Conservation (phyloP, 2,797 vertebrate species). For the Eulemur mongoz region DNA sequence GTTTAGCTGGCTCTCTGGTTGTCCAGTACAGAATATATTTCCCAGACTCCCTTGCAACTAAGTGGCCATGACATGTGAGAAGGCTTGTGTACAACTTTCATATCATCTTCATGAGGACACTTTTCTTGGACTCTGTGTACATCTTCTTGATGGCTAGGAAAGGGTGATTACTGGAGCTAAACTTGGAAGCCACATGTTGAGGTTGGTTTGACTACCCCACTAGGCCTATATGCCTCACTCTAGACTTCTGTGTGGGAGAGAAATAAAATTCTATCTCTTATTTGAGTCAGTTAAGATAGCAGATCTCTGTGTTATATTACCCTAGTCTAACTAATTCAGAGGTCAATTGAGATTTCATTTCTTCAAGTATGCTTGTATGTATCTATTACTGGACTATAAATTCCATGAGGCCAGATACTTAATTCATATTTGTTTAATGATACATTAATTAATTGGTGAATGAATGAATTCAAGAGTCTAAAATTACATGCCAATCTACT, state of each 20-base stretch:
- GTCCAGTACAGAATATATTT: not conserved
- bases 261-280: not conserved
- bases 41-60: not conserved
- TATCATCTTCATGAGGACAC: not conserved
- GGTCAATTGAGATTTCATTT: not conserved
- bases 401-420: not conserved
- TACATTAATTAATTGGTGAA: not conserved
- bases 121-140: not conserved
- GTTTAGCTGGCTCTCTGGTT: not conserved
- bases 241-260: not conserved
- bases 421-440: not conserved
- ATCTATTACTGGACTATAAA: not conserved
- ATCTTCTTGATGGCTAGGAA: not conserved
- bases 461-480: not conserved
- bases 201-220: not conserved
- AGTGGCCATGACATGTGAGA: not conserved
- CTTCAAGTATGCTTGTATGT: not conserved
- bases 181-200: not conserved
- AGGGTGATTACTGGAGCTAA: not conserved
- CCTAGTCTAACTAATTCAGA: not conserved
- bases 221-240: not conserved
- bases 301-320: not conserved
- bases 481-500: not conserved
- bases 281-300: not conserved
- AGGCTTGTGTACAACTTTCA: not conserved